phyloP scores from a whole-genome alignment of 2,113 vertebrate species.

The Emydura subglobosa region DNA sequence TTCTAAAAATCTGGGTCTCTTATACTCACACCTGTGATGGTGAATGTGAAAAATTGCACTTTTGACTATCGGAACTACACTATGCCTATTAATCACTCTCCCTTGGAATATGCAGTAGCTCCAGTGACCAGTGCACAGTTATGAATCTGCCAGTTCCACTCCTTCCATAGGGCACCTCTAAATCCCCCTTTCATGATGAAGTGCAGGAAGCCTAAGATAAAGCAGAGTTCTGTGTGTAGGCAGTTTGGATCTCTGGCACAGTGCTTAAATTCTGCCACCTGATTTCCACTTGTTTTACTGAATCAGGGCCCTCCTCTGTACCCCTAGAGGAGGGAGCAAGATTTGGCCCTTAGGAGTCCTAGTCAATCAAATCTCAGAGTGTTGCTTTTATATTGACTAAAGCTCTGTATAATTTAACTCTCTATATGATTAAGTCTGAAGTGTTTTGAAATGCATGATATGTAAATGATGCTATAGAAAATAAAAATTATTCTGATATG shows the following conservation, averaged over 20 bases:
- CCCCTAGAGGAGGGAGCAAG: background rate
- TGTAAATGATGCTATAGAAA: background rate
- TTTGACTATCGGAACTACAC: background rate
- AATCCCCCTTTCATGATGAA: background rate
- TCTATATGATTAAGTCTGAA: background rate
- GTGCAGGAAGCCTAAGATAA: background rate
- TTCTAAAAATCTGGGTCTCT: background rate
- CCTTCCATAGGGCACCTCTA: background rate
- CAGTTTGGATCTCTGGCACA: background rate
- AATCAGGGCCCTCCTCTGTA: background rate
- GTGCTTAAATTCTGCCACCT: background rate
- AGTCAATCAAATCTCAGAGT: background rate
- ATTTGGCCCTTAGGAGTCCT: background rate
- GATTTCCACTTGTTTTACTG: background rate
- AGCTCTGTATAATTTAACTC: background rate
- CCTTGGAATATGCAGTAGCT: background rate
- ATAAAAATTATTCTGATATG: background rate
- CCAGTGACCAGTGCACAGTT: background rate
- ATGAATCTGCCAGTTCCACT: background rate
- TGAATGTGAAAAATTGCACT: background rate
- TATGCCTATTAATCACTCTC: background rate
- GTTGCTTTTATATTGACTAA: background rate
- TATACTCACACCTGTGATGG: background rate
- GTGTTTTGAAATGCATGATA: background rate
- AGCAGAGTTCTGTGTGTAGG: background rate